A percentile compares a stretch with the other conserved stretches of the same genome.
Evolutionary conservation across 2,888 invertebrate species (phyloP).

Genomic region (Eledone cirrhosa): DNA sequence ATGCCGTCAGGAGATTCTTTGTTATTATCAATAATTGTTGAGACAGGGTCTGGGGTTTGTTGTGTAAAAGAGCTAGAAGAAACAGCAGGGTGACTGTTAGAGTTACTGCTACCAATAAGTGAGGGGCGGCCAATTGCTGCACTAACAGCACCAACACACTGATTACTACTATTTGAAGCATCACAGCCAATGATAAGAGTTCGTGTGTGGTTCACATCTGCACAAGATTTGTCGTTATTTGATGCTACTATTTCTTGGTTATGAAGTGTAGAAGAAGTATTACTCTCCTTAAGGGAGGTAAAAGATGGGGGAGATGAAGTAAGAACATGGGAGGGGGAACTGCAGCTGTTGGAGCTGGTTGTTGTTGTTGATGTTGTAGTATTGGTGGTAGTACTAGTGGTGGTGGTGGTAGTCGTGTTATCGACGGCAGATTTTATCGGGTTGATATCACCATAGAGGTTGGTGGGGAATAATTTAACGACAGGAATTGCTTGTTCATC

Average conservation of each 20-base stretch:
- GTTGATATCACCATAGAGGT: not conserved
- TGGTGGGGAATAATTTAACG: constrained; percentile 1
- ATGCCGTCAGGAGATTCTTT: not conserved
- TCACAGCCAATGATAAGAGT: constrained; percentile 18
- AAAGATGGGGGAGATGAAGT: not conserved
- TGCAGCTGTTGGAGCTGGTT: not conserved
- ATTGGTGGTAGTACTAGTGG: not conserved
- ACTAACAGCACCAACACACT: not conserved
- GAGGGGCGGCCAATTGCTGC: not conserved
- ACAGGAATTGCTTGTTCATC: constrained; percentile 10
- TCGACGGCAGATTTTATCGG: constrained; percentile 9
- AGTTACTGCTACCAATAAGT: not conserved
- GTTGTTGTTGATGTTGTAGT: not conserved
- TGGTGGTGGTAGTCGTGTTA: not conserved
- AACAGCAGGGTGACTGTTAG: not conserved
- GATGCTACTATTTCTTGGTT: not conserved
- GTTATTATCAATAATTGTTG: not conserved
- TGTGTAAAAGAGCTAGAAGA: not conserved
- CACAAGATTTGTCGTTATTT: not conserved
- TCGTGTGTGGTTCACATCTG: too few species aligned
- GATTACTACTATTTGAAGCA: not conserved
- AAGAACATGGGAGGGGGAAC: not conserved
- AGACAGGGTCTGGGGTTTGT: too few species aligned
- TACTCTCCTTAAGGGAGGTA: not conserved
- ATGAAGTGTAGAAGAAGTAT: not conserved